These are phyloP conservation scores for Xestia rhomboidea DNA, from an alignment of 2,888 invertebrate genomes.

Conservation along the genomic window DNA sequence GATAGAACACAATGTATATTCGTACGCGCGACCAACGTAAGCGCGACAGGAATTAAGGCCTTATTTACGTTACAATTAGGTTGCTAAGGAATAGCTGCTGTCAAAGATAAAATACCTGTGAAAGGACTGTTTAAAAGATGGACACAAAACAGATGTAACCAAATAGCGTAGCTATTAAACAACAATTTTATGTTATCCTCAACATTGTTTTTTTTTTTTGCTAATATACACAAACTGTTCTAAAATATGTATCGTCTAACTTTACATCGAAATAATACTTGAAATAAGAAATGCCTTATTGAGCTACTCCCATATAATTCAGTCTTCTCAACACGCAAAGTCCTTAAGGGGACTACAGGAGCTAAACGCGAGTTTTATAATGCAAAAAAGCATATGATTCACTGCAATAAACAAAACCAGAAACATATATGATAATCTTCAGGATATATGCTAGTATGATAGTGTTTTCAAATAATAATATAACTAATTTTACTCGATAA, in stretches of 20 bases:
- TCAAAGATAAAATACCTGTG: background rate
- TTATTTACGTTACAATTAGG: background rate
- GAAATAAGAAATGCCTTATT: slow-evolving; percentile 52
- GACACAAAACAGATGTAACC: background rate
- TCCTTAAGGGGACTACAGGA: no score
- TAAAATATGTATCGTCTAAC: slow-evolving; percentile 13
- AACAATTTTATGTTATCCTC: background rate
- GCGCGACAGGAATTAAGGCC: no score
- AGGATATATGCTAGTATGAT: no score
- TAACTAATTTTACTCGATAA: no score
- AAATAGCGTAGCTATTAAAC: background rate
- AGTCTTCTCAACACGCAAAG: slow-evolving; percentile 60
- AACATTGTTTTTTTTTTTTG: background rate
- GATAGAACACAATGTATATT: no score
- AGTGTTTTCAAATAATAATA: no score
- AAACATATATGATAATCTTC: no score
- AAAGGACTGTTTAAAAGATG: background rate
- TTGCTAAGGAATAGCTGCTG: background rate
- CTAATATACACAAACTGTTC: background rate
- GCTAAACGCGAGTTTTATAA: no score
- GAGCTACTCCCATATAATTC: slow-evolving; percentile 56
- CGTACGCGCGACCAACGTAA: no score
- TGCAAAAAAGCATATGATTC: no score
- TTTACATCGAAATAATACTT: slow-evolving; percentile 47
- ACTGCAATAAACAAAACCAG: no score